Base-by-base conservation (phyloP, 2,888 invertebrate genomes). In the Melieria crassipennis region DNA sequence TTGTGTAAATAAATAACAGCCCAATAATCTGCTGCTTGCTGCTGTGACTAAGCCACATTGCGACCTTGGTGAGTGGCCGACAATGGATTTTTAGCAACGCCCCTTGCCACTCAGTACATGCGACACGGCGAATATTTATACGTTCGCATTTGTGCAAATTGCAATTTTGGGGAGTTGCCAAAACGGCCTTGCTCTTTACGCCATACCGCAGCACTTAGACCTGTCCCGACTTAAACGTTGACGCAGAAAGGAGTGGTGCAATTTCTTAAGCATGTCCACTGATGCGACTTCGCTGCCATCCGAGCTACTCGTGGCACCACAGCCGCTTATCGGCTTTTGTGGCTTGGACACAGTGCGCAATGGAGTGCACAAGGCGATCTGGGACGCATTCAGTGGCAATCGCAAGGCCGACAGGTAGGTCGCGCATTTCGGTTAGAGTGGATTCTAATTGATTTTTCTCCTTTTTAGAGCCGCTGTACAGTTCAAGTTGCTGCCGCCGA, bases 301-400 rank as follows among this genome's bases (percentile, higher is more conserved):
- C 75, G 97, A 98, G 89, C 89, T 98, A 74, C 90, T 93, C 81
- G 90, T 92, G 78, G 92, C 93, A 83, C 95, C 98, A 48, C 89
- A 94, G 82, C 95, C 96, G 65, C 88, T 98, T 72, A 92, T 99
- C 70, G 95, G 94, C 48, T 89, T 99, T 68, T 92, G 94, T 75
- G 98, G 98, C 13, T 88, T 99, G 73, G 96, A 98, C 85, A 90
- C 93, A 9, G 88, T 91, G 55, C 92, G 93, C 83, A 97, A 96
- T 88, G 91, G 94, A 4, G 89, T 95, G 58, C 98, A 99, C 86
- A 94, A 95, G 84, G 91, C 94, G 64, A 93, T 98, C 84, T 98
- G 97, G 97, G 97, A 98, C 82, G 92, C 94, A 6, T 96, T 99
- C 84, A 93, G 91, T 77, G 92, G 92, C 82, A 94, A 94, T 84